Evolutionary conservation across 2,797 vertebrate species (phyloP).

Genomic region (Gymnoscopelus braueri): DNA sequence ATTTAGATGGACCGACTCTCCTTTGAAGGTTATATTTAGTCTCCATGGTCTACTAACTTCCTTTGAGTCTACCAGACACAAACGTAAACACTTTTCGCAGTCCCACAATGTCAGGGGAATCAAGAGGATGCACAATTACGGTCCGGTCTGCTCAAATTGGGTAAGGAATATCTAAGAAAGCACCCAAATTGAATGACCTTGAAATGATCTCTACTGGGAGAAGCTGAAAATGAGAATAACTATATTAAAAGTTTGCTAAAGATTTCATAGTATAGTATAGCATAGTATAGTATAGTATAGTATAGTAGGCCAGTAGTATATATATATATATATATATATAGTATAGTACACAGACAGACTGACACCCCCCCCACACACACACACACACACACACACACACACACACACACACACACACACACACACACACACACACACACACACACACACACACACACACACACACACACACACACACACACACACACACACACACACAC

Average conservation of each 20-base stretch:
- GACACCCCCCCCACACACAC: no score
- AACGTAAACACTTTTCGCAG: constrained; percentile 63
- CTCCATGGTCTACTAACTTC: constrained; percentile 68
- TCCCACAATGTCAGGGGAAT: constrained; percentile 51
- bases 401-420: no score
- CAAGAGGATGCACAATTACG: constrained; percentile 50
- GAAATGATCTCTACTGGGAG: constrained; percentile 7
- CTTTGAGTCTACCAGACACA: constrained; percentile 65
- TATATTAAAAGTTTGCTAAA: constrained; percentile 1
- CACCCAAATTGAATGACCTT: constrained; percentile 34
- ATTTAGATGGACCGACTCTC: constrained; percentile 33
- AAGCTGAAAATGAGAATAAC: constrained; percentile 2
- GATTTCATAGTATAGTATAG: no score
- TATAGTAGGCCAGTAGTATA: no score
- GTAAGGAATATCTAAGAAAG: constrained; percentile 42
- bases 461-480: no score
- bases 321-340: no score
- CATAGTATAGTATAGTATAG: no score
- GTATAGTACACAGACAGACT: no score
- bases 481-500: no score
- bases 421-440: no score
- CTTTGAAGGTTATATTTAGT: constrained; percentile 69
- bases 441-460: no score
- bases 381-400: no score
- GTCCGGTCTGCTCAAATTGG: constrained; percentile 45